Percentiles rank a stretch among this genome's conserved stretches.
phyloP scores from a whole-genome alignment of 1,140 invertebrate genomes.

The Acromyrmex heyeri region DNA sequence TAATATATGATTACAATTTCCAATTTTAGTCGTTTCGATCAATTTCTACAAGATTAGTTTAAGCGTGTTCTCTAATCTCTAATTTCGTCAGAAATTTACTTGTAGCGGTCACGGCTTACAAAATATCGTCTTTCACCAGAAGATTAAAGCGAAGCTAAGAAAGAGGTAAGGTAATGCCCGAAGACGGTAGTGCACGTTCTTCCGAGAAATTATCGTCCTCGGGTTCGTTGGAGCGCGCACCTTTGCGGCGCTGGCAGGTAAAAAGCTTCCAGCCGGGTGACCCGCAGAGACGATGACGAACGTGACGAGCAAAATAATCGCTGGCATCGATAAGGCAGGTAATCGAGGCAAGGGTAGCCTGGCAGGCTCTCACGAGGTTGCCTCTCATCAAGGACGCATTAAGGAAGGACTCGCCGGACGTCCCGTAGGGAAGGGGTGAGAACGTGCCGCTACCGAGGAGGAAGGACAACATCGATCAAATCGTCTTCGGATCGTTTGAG shows the following conservation, averaged over 20 bases:
- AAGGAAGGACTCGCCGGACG: constrained; percentile 69
- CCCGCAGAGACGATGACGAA: constrained; percentile 77
- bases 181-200: constrained; percentile 39
- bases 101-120: not conserved
- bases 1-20: not conserved
- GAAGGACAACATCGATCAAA: constrained; percentile 73
- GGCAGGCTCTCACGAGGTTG: constrained; percentile 61
- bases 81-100: constrained; percentile 2
- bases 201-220: constrained; percentile 56
- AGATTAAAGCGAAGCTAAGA: constrained; percentile 37
- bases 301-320: constrained; percentile 77
- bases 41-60: constrained; percentile 28
- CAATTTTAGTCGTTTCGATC: not conserved
- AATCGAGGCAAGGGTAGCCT: constrained; percentile 48
- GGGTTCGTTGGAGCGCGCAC: constrained; percentile 56
- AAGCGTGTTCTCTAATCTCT: not conserved
- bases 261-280: constrained; percentile 73
- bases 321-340: constrained; percentile 74
- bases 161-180: constrained; percentile 9
- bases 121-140: constrained; percentile 65
- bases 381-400: constrained; percentile 76
- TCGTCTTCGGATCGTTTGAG: constrained; percentile 57
- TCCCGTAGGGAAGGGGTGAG: constrained; percentile 75
- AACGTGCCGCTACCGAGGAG: constrained; percentile 70
- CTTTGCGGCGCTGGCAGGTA: constrained; percentile 65